phyloP scores from a whole-genome alignment of 2,797 vertebrate genomes.

The Lagorchestes hirsutus region DNA sequence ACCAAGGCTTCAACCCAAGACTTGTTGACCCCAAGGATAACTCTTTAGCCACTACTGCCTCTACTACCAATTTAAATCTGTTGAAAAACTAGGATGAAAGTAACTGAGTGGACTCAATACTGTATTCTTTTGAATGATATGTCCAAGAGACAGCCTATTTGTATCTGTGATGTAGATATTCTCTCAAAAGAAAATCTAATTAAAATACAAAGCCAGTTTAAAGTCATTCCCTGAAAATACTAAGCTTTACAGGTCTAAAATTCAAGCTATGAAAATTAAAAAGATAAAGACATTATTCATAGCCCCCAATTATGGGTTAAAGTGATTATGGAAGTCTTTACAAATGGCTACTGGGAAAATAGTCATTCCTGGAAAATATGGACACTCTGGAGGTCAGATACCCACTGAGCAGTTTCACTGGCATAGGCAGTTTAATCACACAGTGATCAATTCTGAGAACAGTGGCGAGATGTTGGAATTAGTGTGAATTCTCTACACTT shows the following conservation, averaged over 20 bases:
- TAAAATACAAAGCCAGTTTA: not conserved
- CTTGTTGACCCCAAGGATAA: not conserved
- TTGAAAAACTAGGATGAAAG: conserved; percentile 2
- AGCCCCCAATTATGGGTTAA: conserved; percentile 15
- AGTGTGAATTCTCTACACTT: fast-evolving
- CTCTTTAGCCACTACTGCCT: conserved; percentile 2
- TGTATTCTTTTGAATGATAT: not conserved
- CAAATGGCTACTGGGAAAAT: conserved; percentile 32
- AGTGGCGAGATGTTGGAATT: not conserved
- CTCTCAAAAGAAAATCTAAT: conserved; percentile 18
- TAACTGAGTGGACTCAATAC: not conserved
- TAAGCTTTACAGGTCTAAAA: conserved; percentile 10
- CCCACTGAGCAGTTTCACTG: not conserved
- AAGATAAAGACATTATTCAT: conserved; percentile 11
- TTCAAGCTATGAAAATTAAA: conserved; percentile 36
- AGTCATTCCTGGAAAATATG: not conserved
- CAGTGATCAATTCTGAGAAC: not conserved
- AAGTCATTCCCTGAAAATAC: conserved; percentile 45
- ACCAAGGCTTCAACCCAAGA: no score
- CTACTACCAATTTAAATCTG: not conserved
- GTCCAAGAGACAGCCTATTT: not conserved
- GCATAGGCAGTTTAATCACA: not conserved
- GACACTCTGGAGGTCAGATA: not conserved
- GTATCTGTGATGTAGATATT: not conserved
- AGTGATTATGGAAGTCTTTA: conserved; percentile 20